phyloP scores from a whole-genome alignment of 2,113 vertebrate genomes.

The Gulo gulo region DNA sequence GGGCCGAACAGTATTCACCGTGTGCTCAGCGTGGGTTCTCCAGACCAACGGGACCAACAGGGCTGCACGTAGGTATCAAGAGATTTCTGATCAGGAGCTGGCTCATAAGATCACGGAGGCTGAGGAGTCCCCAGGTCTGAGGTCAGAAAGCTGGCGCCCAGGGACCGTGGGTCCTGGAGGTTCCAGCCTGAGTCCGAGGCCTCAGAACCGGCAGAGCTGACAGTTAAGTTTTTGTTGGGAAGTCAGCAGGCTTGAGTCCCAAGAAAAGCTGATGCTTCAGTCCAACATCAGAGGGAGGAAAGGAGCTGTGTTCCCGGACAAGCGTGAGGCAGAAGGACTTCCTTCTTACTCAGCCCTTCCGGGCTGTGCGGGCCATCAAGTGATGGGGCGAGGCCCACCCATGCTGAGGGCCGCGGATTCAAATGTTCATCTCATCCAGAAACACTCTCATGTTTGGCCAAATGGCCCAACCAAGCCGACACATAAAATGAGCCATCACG shows the following conservation, averaged over 20 bases:
- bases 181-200: not conserved
- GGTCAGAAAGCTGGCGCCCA: not conserved
- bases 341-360: accelerated
- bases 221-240: not conserved
- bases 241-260: not conserved
- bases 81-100: not conserved
- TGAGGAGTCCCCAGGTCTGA: not conserved
- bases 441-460: not conserved
- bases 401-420: accelerated
- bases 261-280: not conserved
- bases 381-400: not conserved
- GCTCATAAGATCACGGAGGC: accelerated
- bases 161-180: not conserved
- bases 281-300: not conserved
- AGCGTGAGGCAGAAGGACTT: accelerated
- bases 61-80: accelerated
- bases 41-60: accelerated
- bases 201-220: accelerated
- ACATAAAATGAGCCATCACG: accelerated
- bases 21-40: not conserved
- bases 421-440: not conserved
- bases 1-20: accelerated
- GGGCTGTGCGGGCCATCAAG: not conserved
- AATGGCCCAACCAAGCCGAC: not conserved
- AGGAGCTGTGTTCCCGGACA: not conserved